These are phyloP conservation scores for Graphium colonna DNA, from an alignment of 2,888 invertebrate species.

Conservation along the genomic window DNA sequence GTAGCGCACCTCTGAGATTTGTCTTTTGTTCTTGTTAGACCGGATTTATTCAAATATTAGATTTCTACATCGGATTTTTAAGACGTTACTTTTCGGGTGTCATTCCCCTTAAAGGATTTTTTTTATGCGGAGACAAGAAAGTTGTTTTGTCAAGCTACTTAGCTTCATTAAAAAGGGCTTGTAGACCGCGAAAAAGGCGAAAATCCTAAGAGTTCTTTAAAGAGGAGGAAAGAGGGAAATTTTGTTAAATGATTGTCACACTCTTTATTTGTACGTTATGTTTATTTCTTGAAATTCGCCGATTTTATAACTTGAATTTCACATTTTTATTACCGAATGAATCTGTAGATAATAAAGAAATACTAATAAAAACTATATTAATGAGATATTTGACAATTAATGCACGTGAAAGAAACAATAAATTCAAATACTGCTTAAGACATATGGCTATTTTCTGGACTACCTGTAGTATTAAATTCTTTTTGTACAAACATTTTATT, in stretches of 20 bases:
- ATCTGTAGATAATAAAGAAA: too few relatives aligned
- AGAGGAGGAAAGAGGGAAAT: neutral
- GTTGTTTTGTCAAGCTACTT: conserved; percentile 13
- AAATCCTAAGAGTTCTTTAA: neutral
- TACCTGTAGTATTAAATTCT: too few relatives aligned
- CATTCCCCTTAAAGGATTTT: conserved; percentile 7
- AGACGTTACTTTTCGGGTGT: conserved; percentile 10
- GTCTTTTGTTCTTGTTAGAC: conserved; percentile 54
- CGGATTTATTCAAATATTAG: conserved; percentile 40
- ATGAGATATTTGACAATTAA: too few relatives aligned
- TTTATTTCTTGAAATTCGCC: neutral
- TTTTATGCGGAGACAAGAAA: neutral
- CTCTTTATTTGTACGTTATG: neutral
- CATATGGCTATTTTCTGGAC: too few relatives aligned
- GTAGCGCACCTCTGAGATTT: conserved; percentile 44
- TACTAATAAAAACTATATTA: too few relatives aligned
- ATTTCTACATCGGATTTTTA: conserved; percentile 21
- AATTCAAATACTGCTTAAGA: too few relatives aligned
- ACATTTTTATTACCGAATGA: too few relatives aligned
- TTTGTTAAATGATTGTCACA: neutral
- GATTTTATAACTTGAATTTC: neutral
- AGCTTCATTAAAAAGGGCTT: conserved; percentile 15
- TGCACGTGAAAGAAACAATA: too few relatives aligned
- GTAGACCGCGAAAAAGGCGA: conserved; percentile 2
- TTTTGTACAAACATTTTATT: too few relatives aligned